phyloP scores from a whole-genome alignment of 2,888 invertebrate genomes.

The Ernsta delagoae region DNA sequence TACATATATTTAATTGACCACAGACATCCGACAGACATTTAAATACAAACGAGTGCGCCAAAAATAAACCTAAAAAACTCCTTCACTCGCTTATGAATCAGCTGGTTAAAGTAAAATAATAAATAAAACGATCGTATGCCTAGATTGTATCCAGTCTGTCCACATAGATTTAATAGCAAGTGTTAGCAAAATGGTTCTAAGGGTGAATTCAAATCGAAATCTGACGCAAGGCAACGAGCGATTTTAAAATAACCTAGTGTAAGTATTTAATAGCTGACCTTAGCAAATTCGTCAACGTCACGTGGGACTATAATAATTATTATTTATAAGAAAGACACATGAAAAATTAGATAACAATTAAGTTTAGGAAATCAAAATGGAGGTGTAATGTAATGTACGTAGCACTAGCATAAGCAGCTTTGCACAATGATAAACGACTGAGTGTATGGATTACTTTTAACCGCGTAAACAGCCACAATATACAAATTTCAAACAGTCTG shows the following conservation, averaged over 20 bases:
- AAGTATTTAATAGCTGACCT: too few species aligned
- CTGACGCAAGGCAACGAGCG: not conserved
- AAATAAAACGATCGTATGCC: conserved; percentile 12
- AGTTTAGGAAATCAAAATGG: too few species aligned
- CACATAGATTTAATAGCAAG: not conserved
- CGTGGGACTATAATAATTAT: too few species aligned
- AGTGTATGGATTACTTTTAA: too few species aligned
- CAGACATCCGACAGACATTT: not conserved
- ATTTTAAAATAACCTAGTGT: not conserved
- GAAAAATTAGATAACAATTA: too few species aligned
- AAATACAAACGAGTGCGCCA: conserved; percentile 2
- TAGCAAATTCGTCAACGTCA: too few species aligned
- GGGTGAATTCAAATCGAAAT: not conserved
- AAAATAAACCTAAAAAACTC: not conserved
- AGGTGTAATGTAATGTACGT: too few species aligned
- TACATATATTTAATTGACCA: not conserved
- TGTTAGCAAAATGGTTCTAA: conserved; percentile 10
- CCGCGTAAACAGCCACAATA: too few species aligned
- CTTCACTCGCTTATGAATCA: not conserved
- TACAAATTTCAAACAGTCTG: too few species aligned
- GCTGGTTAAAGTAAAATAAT: not conserved
- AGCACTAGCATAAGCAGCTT: too few species aligned
- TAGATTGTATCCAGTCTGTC: conserved; percentile 18
- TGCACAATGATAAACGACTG: too few species aligned
- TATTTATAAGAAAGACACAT: too few species aligned